These are phyloP conservation scores for Leucozona laternaria DNA, from an alignment of 2,888 invertebrate species.

Conservation along the genomic window DNA sequence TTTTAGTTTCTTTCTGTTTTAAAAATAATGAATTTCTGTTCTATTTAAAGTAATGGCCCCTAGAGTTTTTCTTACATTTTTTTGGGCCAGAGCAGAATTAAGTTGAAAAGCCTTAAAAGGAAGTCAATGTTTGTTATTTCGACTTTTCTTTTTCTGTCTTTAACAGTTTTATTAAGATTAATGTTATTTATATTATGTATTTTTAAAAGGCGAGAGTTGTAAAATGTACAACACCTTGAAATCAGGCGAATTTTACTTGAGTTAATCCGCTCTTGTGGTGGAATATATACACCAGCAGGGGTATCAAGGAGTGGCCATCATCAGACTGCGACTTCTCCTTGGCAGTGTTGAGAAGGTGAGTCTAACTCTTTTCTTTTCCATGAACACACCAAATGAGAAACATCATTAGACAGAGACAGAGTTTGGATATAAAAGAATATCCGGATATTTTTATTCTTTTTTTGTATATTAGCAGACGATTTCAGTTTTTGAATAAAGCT, in stretches of 20 bases:
- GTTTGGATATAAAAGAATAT: not conserved
- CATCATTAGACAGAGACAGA: conserved; percentile 16
- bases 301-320: not conserved
- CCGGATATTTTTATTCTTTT: not conserved
- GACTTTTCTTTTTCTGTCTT: too few species aligned
- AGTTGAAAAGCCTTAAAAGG: too few species aligned
- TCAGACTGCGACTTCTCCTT: not conserved
- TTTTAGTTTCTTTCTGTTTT: too few species aligned
- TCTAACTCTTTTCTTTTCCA: not conserved
- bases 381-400: not conserved
- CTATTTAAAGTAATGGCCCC: too few species aligned
- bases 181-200: too few species aligned
- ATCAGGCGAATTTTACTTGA: not conserved
- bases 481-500: conserved; percentile 16
- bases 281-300: not conserved
- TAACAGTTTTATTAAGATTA: too few species aligned
- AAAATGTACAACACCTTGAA: not conserved
- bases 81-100: too few species aligned
- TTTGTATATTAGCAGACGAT: not conserved
- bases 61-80: too few species aligned
- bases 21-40: too few species aligned
- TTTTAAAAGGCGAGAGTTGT: too few species aligned
- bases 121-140: too few species aligned
- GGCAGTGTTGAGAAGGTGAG: not conserved
- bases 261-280: not conserved